Base-by-base conservation (phyloP, 2,797 vertebrate species). In the Lutjanus argentimaculatus region DNA sequence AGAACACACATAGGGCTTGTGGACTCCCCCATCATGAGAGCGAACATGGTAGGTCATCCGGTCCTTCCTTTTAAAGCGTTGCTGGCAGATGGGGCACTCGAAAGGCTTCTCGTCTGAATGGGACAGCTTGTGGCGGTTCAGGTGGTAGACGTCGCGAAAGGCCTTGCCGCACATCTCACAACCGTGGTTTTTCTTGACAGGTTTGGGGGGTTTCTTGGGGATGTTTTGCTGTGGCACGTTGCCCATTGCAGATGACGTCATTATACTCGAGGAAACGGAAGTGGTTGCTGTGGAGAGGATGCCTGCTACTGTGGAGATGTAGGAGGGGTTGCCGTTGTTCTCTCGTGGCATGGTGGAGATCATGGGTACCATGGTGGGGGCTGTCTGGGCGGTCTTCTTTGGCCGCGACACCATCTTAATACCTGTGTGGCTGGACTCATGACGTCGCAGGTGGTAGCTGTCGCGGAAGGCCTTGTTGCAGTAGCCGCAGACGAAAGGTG, bases 381-480 rank as follows among this genome's bases (percentile, higher is more conserved):
- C 94, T 0, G 94, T 88, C 82, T 96, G 95, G 78, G 94, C 87
- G 0, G 96, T 96, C 96, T 99, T 99, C 96, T 98, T 99, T 92
- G 98, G 97, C 94, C 97, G 96, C 36, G 98, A 98, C 94, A 99
- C 98, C 97, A 99, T 97, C 94, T 99, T 99, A 93, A 99, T 97
- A 55, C 99, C 99, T 22, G 99, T 99, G 94, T 99, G 99, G 95
- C 98, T 99, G 91, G 98, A 99, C 93, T 99, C 98, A 1, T 99
- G 99, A 79, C 98, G 97, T 56, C 99, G 97, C 94, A 99, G 96
- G 95, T 99, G 99, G 95, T 99, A 99, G 95, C 98, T 99, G 96
- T 99, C 99, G 48, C 99, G 97, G 95, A 99, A 99, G 87, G 98
- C 98, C 96, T 99, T 99, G 97, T 97, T 99, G 95, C 99, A 99